Conservation (phyloP, 2,888 invertebrate genomes). For the Pseudanteris insignis region DNA sequence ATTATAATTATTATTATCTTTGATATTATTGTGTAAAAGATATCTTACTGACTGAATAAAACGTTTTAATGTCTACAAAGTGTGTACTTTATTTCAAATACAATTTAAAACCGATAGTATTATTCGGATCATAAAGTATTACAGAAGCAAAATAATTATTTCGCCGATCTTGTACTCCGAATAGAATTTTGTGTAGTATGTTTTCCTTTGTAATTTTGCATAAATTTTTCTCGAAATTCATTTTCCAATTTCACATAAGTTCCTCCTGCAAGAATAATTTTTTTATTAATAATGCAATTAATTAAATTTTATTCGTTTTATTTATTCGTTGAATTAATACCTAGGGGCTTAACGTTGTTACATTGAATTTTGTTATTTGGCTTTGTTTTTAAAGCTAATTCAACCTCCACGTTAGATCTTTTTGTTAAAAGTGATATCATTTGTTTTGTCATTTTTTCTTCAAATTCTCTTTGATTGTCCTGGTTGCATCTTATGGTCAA, state of each 20-base stretch:
- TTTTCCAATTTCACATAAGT: conserved; percentile 78
- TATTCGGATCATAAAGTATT: too few species aligned
- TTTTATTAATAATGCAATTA: too few species aligned
- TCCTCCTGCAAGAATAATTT: too few species aligned
- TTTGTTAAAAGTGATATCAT: conserved; percentile 73
- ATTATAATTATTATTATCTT: conserved; percentile 51
- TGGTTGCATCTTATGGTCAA: conserved; percentile 86
- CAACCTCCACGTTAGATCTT: conserved; percentile 58
- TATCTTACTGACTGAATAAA: conserved; percentile 67
- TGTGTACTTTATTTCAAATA: conserved; percentile 16
- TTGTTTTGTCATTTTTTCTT: conserved; percentile 79
- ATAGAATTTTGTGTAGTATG: conserved; percentile 41
- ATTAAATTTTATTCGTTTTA: too few species aligned
- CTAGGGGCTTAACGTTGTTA: conserved; percentile 46
- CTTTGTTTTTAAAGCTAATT: conserved; percentile 48
- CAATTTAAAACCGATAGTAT: too few species aligned
- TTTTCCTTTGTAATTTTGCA: conserved; percentile 56
- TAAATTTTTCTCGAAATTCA: conserved; percentile 76
- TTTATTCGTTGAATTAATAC: conserved; percentile 7
- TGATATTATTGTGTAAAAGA: conserved; percentile 64
- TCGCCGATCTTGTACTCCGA: conserved; percentile 22
- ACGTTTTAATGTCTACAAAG: conserved; percentile 64
- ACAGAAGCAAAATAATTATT: too few species aligned
- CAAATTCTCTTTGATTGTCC: conserved; percentile 85
- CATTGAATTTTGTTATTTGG: conserved; percentile 48